Evolutionary conservation across 2,113 vertebrate genomes (phyloP).

Genomic region (Leptocoma aspasia): DNA sequence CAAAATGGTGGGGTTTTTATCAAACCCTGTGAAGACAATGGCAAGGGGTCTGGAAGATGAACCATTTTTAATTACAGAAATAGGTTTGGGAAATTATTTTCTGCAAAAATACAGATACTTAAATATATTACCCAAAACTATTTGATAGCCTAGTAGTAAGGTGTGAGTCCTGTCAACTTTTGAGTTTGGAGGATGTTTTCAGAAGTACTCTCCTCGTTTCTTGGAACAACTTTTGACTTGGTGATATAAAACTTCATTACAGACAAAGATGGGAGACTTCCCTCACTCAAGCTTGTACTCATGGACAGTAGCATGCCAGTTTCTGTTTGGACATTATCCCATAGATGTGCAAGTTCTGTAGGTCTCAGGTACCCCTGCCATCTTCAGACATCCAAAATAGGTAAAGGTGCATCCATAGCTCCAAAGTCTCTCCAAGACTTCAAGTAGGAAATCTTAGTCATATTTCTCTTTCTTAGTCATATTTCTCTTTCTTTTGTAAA

Average conservation of each 20-base stretch:
- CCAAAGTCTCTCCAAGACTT: not conserved
- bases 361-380: not conserved
- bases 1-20: rapidly evolving
- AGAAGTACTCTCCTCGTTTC: not conserved
- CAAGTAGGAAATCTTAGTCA: not conserved
- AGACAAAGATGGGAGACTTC: not conserved
- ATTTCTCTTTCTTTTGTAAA: not conserved
- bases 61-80: not conserved
- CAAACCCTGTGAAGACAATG: not conserved
- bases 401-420: not conserved
- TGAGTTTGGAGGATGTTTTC: not conserved
- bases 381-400: not conserved
- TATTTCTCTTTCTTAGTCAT: not conserved
- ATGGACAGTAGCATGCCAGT: not conserved
- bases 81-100: not conserved
- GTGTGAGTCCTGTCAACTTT: not conserved
- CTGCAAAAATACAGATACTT: not conserved
- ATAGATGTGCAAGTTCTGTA: not conserved
- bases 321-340: not conserved
- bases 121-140: not conserved
- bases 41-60: not conserved
- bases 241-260: not conserved
- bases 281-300: not conserved
- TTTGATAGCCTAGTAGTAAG: not conserved
- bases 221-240: not conserved